These are phyloP conservation scores for Chelonoidis abingdonii DNA, from an alignment of 2,113 vertebrate species.

Conservation along the genomic window DNA sequence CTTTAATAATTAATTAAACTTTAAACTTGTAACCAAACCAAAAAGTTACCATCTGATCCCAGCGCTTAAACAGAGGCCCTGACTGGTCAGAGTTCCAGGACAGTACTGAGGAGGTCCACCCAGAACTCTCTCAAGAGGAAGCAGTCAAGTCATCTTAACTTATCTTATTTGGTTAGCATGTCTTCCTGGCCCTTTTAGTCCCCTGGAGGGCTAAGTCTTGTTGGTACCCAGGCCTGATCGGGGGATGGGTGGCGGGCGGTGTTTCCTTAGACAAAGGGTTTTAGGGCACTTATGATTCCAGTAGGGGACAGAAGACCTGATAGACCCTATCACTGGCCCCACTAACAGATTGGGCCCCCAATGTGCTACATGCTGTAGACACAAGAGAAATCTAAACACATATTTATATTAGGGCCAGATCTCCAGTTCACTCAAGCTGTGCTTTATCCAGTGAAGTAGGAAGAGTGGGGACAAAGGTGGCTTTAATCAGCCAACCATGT, in stretches of 20 bases:
- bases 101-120: neutral
- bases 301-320: neutral
- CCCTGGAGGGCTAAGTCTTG: neutral
- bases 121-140: neutral
- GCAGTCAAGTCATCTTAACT: neutral
- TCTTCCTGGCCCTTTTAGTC: neutral
- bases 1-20: neutral
- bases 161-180: neutral
- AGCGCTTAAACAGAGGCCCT: neutral
- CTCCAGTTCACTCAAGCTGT: neutral
- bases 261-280: neutral
- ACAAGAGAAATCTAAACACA: neutral
- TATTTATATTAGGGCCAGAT: neutral
- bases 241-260: rapidly evolving
- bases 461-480: neutral
- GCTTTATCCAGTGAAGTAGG: neutral
- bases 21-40: neutral
- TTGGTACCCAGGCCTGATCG: neutral
- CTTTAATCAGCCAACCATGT: neutral
- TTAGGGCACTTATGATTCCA: neutral
- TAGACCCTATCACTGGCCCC: neutral
- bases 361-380: neutral
- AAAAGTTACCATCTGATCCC: neutral
- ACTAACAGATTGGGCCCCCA: neutral
- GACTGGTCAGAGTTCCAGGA: neutral